These are phyloP conservation scores for Acanthosoma haemorrhoidale DNA, from an alignment of 2,888 invertebrate species.

Conservation along the genomic window DNA sequence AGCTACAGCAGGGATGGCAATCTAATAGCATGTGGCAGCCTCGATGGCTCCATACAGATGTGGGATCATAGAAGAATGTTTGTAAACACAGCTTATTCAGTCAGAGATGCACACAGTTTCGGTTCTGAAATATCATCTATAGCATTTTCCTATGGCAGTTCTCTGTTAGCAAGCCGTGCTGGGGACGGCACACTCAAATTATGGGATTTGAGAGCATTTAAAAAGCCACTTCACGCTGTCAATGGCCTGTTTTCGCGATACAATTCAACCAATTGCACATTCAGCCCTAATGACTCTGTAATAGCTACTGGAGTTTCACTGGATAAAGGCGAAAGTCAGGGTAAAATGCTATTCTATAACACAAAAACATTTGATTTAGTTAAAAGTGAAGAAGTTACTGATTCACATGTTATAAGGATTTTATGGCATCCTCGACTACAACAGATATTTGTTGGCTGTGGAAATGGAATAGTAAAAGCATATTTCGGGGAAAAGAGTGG, in stretches of 20 bases:
- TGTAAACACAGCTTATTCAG: slow-evolving; percentile 75
- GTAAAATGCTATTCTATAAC: slow-evolving; percentile 73
- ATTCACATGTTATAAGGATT: slow-evolving; percentile 79
- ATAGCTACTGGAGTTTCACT: slow-evolving; percentile 83
- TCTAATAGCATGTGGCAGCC: slow-evolving; percentile 83
- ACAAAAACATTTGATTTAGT: slow-evolving; percentile 68
- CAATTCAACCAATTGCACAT: slow-evolving; percentile 57
- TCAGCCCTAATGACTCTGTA: slow-evolving; percentile 88
- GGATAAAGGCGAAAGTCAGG: slow-evolving; percentile 57
- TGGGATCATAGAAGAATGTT: slow-evolving; percentile 93
- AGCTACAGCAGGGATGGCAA: slow-evolving; percentile 79
- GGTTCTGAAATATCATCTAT: slow-evolving; percentile 78
- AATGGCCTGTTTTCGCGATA: slow-evolving; percentile 74
- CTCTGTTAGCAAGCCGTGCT: slow-evolving; percentile 68
- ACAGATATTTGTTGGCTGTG: slow-evolving; percentile 88
- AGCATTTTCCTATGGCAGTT: slow-evolving; percentile 77
- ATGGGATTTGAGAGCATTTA: slow-evolving; percentile 86
- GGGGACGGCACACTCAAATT: slow-evolving; percentile 91
- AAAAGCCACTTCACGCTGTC: slow-evolving; percentile 66
- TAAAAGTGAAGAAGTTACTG: slow-evolving; percentile 67
- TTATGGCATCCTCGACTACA: slow-evolving; percentile 98
- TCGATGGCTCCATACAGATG: slow-evolving; percentile 92
- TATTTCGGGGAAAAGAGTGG: slow-evolving; percentile 86
- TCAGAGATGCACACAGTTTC: slow-evolving; percentile 73
- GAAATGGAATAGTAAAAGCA: slow-evolving; percentile 82